Evolutionary conservation across 2,113 vertebrate species (phyloP), one percentile per base, ranked within the genome.

Genomic region (Progne subis): DNA sequence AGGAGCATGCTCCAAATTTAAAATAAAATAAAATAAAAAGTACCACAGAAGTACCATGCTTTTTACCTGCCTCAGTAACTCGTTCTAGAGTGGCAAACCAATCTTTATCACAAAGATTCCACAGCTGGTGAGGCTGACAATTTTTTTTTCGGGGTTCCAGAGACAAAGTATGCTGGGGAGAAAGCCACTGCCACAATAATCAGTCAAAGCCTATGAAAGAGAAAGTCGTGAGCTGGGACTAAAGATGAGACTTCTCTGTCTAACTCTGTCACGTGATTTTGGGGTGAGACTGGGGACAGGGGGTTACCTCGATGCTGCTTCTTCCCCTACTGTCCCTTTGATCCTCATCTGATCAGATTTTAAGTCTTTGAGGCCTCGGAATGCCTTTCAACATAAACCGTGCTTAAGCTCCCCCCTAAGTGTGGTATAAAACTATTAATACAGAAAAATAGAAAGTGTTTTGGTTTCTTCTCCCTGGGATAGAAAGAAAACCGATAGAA

Each of bases 371-470:
- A 94, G 52, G 32, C 43, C 52, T 47, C 65, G 44, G 59, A 80
- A 86, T 67, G 47, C 37, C 88, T 88, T 86, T 88, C 79, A 93
- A 82, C 69, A 86, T 20, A 64, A 96, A 89, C 77, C 87, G 37
- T 25, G 49, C 53, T 77, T 91, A 41, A 91, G 65, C 57, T 64
- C n/a, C 41, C 75, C 75, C 39, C 14, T 28, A 89, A 82, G 21
- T 13, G 18, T 52, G 44, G 28, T 75, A 83, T 72, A 39, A 94
- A 94, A 76, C 34, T 85, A 71, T 67, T 91, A 95, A 78, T 57
- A 76, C 12, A 89, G 49, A 67, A 75, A 75, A 93, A 78, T 8
- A 82, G 29, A 88, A 71, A 72, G 28, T 63, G 61, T 23, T 97
- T 90, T 76, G 39, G 11, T 89, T 84, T 91, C 46, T 93, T 59